phyloP scores from a whole-genome alignment of 2,888 invertebrate genomes.

The Pyrocoelia pectoralis region DNA sequence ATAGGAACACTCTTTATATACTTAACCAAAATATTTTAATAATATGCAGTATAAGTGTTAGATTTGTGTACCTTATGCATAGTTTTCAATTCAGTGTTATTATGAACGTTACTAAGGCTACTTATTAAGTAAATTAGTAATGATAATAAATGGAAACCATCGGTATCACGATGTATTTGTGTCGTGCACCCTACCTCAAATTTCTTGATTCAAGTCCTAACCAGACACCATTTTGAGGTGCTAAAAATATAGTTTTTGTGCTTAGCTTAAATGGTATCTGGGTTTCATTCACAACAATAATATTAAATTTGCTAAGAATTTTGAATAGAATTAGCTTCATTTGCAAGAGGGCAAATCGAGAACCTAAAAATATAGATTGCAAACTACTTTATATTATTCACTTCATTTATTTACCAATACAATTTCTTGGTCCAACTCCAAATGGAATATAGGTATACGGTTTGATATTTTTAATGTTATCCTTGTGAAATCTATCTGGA shows the following conservation, averaged over 20 bases:
- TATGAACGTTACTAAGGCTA: too few species aligned
- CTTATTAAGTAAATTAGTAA: too few species aligned
- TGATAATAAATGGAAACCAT: too few species aligned
- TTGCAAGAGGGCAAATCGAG: conserved; percentile 60
- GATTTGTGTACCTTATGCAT: too few species aligned
- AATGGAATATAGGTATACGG: conserved; percentile 64
- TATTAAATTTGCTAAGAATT: conserved; percentile 56
- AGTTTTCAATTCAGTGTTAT: too few species aligned
- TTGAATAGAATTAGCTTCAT: conserved; percentile 57
- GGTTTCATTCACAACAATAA: conserved; percentile 57
- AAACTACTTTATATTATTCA: not conserved
- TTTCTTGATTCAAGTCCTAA: conserved; percentile 19
- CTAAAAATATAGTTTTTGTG: not conserved
- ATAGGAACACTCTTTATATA: too few species aligned
- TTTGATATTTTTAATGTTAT: conserved; percentile 61
- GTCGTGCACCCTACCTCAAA: too few species aligned
- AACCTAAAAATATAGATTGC: not conserved
- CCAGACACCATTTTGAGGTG: conserved; percentile 17
- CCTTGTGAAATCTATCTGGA: conserved; percentile 64
- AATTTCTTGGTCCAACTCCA: conserved; percentile 57
- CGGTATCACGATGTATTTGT: too few species aligned
- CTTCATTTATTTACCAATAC: conserved; percentile 46
- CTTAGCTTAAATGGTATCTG: conserved; percentile 52
- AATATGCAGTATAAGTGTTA: too few species aligned
- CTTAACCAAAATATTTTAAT: too few species aligned